These are phyloP conservation scores for Pteruthius melanotis DNA, from an alignment of 2,113 vertebrate species.

Conservation along the genomic window DNA sequence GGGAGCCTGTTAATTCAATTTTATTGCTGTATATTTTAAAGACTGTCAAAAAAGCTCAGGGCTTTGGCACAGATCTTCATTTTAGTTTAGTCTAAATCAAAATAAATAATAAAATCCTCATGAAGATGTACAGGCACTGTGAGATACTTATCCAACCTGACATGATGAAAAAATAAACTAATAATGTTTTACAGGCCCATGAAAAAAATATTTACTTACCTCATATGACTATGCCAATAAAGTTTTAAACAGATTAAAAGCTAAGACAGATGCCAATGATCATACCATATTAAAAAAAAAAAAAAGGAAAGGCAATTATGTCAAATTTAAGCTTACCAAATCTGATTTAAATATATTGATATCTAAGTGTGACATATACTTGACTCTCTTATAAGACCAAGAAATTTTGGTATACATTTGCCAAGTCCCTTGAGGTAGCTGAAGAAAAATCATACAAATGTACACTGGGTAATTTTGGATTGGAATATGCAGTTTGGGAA, in stretches of 20 bases:
- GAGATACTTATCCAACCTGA: conserved; percentile 35
- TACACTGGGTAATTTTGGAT: not conserved
- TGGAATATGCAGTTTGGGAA: not conserved
- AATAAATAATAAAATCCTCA: conserved; percentile 60
- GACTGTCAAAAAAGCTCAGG: conserved; percentile 22
- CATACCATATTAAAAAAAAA: not conserved
- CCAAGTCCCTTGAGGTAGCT: not conserved
- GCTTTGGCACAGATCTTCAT: conserved; percentile 15
- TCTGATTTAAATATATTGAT: not conserved
- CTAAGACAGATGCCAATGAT: not conserved
- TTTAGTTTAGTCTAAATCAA: conserved; percentile 63
- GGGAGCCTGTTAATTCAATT: conserved; percentile 49
- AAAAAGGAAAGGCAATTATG: not conserved
- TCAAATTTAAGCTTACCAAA: not conserved
- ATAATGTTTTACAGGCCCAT: conserved; percentile 52
- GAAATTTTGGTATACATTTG: not conserved
- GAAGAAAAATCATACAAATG: not conserved
- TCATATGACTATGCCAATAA: not conserved
- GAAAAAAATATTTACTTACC: conserved; percentile 55
- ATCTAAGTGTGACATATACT: not conserved
- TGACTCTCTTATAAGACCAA: not conserved
- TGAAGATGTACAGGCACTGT: conserved; percentile 57
- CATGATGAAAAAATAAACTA: conserved; percentile 51
- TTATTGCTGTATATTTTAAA: conserved; percentile 65
- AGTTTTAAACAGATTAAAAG: conserved; percentile 43